Evolutionary conservation across 1,140 invertebrate genomes (phyloP).

Genomic region (Portunus trituberculatus): DNA sequence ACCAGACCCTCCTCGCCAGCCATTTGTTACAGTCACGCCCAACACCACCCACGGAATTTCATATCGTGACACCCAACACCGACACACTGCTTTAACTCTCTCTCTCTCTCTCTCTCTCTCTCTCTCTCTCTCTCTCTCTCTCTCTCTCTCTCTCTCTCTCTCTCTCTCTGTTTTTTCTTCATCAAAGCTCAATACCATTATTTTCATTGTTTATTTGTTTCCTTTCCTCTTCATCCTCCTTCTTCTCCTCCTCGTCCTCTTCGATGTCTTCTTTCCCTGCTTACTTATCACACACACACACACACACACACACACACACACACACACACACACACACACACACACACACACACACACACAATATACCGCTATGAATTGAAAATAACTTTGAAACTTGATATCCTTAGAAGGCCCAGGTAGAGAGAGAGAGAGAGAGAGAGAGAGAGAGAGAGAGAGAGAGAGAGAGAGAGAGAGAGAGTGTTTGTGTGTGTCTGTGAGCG

Average conservation of each 20-base stretch:
- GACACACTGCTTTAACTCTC: neutral
- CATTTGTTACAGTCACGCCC: conserved; percentile 67
- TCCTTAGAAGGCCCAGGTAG: too few relatives aligned
- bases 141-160: conserved; percentile 48
- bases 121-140: conserved; percentile 51
- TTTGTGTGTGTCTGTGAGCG: neutral
- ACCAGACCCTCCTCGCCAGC: neutral
- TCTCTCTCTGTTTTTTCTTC: conserved; percentile 28
- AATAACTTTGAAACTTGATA: too few relatives aligned
- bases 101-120: conserved; percentile 2
- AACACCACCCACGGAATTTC: conserved; percentile 64
- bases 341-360: too few relatives aligned
- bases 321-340: too few relatives aligned
- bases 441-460: too few relatives aligned
- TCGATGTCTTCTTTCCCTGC: neutral
- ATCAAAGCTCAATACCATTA: too few relatives aligned
- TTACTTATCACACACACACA: neutral
- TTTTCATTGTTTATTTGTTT: too few relatives aligned
- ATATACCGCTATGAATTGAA: too few relatives aligned
- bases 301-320: neutral
- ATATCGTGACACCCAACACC: conserved; percentile 67
- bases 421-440: too few relatives aligned
- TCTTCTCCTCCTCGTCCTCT: neutral
- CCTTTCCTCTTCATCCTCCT: neutral
- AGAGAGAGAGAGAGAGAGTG: neutral